These are phyloP conservation scores for Girardinichthys multiradiatus DNA, from an alignment of 2,113 vertebrate genomes.

Conservation along the genomic window DNA sequence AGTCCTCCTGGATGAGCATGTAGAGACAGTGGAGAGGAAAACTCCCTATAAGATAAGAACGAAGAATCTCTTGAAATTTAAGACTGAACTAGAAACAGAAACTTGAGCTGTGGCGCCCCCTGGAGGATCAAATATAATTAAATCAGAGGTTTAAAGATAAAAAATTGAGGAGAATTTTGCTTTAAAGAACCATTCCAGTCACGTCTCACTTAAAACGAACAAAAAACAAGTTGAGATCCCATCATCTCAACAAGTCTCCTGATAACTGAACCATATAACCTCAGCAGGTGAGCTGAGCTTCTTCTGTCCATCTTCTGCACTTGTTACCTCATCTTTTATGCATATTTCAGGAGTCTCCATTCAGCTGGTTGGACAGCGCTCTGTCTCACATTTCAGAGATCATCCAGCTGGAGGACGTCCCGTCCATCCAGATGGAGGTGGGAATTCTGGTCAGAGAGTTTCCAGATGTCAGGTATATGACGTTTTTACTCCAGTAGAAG, in stretches of 20 bases:
- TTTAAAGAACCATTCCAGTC: background rate
- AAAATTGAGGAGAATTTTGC: background rate
- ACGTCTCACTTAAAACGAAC: background rate
- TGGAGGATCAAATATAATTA: background rate
- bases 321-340: background rate
- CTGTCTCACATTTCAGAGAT: constrained; percentile 88
- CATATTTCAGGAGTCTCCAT: constrained; percentile 82
- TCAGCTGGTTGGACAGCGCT: constrained; percentile 85
- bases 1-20: too few relatives aligned
- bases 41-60: too few relatives aligned
- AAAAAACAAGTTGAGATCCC: too few relatives aligned
- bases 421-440: constrained; percentile 93
- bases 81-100: too few relatives aligned
- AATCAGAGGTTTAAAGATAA: too few relatives aligned
- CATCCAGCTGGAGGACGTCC: constrained; percentile 88
- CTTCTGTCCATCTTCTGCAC: background rate
- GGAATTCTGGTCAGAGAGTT: constrained; percentile 88
- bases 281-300: background rate
- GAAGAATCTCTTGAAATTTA: background rate
- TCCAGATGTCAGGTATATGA: constrained; percentile 89
- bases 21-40: too few relatives aligned
- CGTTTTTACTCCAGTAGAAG: too few relatives aligned
- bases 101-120: background rate
- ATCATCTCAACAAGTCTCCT: too few relatives aligned
- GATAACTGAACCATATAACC: too few relatives aligned